These are phyloP conservation scores for Tolypeutes matacus DNA, from an alignment of 2,797 vertebrate genomes.

Conservation along the genomic window DNA sequence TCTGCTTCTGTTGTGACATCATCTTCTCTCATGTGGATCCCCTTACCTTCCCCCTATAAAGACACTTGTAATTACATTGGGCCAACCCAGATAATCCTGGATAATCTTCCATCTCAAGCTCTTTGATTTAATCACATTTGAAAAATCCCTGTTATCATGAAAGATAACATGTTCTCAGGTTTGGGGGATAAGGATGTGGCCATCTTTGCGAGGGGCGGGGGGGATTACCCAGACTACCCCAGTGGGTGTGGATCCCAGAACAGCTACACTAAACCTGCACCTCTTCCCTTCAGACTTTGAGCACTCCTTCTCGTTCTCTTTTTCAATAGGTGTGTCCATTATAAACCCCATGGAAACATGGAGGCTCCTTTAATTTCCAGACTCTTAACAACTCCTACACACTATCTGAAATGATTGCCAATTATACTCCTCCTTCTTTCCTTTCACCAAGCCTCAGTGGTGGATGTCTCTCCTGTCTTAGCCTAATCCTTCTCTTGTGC, in stretches of 20 bases:
- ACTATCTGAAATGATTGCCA: background rate
- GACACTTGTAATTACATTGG: no score
- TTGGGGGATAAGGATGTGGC: no score
- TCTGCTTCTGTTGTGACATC: no score
- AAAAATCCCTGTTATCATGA: no score
- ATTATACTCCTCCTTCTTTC: background rate
- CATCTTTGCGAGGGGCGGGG: no score
- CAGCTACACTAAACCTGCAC: background rate
- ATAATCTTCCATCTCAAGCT: no score
- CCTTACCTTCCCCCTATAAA: no score
- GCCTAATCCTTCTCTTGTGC: background rate
- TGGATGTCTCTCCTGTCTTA: background rate
- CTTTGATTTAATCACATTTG: no score
- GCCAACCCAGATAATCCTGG: no score
- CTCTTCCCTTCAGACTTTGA: background rate
- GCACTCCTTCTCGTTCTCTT: background rate
- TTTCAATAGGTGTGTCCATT: background rate
- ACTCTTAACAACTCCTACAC: background rate
- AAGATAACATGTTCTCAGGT: no score
- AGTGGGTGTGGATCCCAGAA: background rate
- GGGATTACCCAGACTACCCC: no score
- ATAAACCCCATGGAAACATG: background rate
- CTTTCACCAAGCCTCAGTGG: background rate
- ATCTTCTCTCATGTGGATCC: no score
- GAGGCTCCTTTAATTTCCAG: background rate